phyloP scores from a whole-genome alignment of 2,888 invertebrate genomes.

The Argyresthia albistria region DNA sequence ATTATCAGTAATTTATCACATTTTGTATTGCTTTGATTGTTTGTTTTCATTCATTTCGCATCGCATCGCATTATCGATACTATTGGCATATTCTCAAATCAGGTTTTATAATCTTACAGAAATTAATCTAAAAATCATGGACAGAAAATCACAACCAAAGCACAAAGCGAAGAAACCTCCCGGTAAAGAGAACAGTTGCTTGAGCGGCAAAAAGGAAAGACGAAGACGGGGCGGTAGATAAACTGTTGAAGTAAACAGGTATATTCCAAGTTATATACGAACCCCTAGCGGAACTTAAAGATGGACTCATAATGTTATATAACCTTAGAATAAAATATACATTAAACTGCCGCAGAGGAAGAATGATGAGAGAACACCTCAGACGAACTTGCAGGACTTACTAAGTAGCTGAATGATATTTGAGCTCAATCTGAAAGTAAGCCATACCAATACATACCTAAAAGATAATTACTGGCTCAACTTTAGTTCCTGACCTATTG shows the following conservation, averaged over 20 bases:
- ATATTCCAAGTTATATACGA: slow-evolving; percentile 57
- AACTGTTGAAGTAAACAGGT: slow-evolving; percentile 68
- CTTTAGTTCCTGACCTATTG: too few relatives aligned
- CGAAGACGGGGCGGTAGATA: slow-evolving; percentile 69
- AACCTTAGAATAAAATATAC: slow-evolving; percentile 75
- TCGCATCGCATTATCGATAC: too few relatives aligned
- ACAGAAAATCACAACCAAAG: slow-evolving; percentile 55
- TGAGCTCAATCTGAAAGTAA: slow-evolving; percentile 78
- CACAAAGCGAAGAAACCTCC: slow-evolving; percentile 47
- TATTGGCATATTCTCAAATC: background rate
- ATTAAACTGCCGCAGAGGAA: slow-evolving; percentile 71
- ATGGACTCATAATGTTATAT: slow-evolving; percentile 76
- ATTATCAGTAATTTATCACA: too few relatives aligned
- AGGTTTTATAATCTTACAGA: slow-evolving; percentile 4
- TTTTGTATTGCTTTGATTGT: too few relatives aligned
- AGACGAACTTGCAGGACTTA: slow-evolving; percentile 77
- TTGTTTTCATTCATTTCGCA: too few relatives aligned
- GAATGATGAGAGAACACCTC: slow-evolving; percentile 47
- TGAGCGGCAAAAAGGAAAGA: slow-evolving; percentile 65
- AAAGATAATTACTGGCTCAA: too few relatives aligned
- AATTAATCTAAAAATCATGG: slow-evolving; percentile 28
- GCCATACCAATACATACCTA: background rate
- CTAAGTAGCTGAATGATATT: slow-evolving; percentile 82
- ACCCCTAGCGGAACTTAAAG: slow-evolving; percentile 76
- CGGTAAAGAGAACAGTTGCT: slow-evolving; percentile 48